Base-by-base conservation (phyloP, 2,797 vertebrate genomes). In the Hipposideros larvatus region DNA sequence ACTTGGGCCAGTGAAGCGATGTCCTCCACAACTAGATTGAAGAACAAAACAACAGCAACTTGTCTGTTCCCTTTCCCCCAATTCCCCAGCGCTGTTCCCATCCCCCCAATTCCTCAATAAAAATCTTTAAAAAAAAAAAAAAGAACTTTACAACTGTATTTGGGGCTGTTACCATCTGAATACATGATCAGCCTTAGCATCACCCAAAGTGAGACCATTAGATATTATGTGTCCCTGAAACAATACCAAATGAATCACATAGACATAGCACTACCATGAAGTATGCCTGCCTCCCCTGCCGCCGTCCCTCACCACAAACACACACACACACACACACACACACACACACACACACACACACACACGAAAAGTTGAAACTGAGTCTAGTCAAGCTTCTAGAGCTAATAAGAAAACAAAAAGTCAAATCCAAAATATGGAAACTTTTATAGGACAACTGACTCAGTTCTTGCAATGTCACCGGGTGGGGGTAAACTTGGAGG, bases 171-270 rank as follows among this genome's bases (percentile, higher is more conserved):
- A 21, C 11, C 46, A 14, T 34, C 68, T n/a, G 26, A 46, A 63
- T 19, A 24, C 53, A 79, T 7, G 3, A 18, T 34, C 11, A n/a
- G 61, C 53, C n/a, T 51, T 19, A 83, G 31, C 34, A 19, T 65
- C 34, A 28, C 61, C 66, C 66, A 24, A 41, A 31, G 48, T 16
- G 75, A 48, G 22, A 19, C 37, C 34, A 61, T 1, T 79, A 68
- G 43, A 46, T 34, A 31, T 24, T 14, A 2, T 0, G n/a, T 5
- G 28, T 11, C 28, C 51, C 59, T 0, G 0, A 46, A 55, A 37
- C 1, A 28, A 55, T 15, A 88, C 7, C 66, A 51, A 37, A 37
- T 11, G 28, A 63, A 84, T 86, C 46, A 14, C 19, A n/a, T 0
- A 19, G 31, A 14, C 16, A 28, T 1, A 19, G 31, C 46, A 10